phyloP scores from a whole-genome alignment of 2,888 invertebrate genomes.

The Melangyna quadrimaculata region DNA sequence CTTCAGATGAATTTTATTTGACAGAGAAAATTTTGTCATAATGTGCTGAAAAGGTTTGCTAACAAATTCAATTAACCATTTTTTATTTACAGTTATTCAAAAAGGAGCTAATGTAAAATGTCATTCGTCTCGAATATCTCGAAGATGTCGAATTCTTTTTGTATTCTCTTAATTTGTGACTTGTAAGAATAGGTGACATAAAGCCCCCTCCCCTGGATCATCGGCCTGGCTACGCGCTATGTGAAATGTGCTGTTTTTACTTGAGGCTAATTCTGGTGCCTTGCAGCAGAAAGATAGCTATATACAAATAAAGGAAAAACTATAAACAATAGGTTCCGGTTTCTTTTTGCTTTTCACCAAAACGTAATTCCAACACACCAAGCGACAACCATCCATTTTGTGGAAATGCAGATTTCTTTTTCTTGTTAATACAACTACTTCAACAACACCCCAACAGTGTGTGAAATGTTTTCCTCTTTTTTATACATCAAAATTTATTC shows the following conservation, averaged over 20 bases:
- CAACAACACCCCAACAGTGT: slow-evolving; percentile 49
- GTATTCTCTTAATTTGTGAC: no score
- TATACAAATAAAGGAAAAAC: slow-evolving; percentile 6
- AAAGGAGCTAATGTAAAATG: no score
- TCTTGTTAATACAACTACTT: slow-evolving; percentile 66
- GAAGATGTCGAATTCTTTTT: no score
- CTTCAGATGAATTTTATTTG: no score
- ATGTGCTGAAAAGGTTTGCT: no score
- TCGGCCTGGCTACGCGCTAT: background rate
- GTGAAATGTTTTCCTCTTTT: slow-evolving; percentile 13
- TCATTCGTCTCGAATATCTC: no score
- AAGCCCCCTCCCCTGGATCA: no score
- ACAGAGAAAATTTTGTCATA: no score
- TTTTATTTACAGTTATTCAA: no score
- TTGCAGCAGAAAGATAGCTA: background rate
- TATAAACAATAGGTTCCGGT: slow-evolving; percentile 21
- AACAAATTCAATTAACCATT: no score
- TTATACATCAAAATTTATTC: slow-evolving; percentile 2
- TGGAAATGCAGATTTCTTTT: slow-evolving; percentile 57
- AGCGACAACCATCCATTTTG: slow-evolving; percentile 42
- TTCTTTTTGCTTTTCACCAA: slow-evolving; percentile 14
- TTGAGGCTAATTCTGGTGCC: slow-evolving; percentile 5
- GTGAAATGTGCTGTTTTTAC: background rate
- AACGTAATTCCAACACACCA: slow-evolving; percentile 29
- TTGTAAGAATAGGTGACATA: no score